Conservation (phyloP, 1,140 invertebrate species). For the Formica exsecta region DNA sequence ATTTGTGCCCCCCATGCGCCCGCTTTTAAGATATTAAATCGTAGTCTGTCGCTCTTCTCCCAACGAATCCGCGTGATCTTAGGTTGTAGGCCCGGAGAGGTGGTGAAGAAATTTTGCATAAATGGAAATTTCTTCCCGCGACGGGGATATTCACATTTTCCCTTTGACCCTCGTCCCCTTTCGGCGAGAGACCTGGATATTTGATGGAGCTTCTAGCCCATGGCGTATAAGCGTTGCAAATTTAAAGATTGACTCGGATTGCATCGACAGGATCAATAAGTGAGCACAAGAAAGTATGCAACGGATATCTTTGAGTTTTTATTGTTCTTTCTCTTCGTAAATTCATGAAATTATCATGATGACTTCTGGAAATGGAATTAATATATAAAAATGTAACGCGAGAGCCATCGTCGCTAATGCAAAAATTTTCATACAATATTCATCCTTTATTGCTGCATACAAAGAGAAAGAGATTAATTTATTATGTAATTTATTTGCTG, state of each 20-base stretch:
- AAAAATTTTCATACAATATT: too few species aligned
- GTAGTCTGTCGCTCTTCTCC: slow-evolving; percentile 33
- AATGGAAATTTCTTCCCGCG: slow-evolving; percentile 28
- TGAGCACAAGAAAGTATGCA: neutral
- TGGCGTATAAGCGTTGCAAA: slow-evolving; percentile 46
- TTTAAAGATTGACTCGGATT: slow-evolving; percentile 59
- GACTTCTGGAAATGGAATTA: neutral
- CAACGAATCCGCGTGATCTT: neutral
- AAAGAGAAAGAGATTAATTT: neutral
- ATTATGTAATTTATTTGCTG: slow-evolving; percentile 11
- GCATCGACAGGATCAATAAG: slow-evolving; percentile 15
- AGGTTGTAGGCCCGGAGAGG: neutral
- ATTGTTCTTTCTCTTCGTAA: neutral
- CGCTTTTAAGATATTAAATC: slow-evolving; percentile 59
- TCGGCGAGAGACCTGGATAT: slow-evolving; percentile 33
- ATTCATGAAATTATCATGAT: neutral
- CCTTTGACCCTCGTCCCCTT: slow-evolving; percentile 34
- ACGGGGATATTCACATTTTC: slow-evolving; percentile 23
- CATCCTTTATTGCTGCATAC: neutral
- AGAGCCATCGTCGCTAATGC: neutral
- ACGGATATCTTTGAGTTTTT: neutral
- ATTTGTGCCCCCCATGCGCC: slow-evolving; percentile 17
- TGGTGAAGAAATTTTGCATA: slow-evolving; percentile 36
- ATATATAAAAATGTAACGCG: neutral
- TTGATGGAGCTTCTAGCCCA: slow-evolving; percentile 29